Evolutionary conservation across 2,888 invertebrate species (phyloP).

Genomic region (Embidobia sp.): DNA sequence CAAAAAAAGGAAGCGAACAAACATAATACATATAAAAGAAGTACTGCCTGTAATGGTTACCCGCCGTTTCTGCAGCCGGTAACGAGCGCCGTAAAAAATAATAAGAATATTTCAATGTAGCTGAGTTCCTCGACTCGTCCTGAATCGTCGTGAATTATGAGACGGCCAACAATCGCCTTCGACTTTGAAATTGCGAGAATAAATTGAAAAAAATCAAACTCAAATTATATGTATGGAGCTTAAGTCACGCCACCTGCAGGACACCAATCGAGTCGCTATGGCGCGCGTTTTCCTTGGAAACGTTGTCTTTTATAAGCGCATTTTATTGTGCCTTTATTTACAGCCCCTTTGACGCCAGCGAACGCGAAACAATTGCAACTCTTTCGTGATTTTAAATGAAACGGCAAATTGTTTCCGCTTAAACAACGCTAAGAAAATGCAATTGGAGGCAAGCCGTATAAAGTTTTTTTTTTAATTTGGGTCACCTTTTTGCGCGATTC

Average conservation of each 20-base stretch:
- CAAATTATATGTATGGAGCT: constrained; percentile 37
- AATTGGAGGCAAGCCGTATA: too few species aligned
- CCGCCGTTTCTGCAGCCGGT: constrained; percentile 63
- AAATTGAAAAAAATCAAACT: constrained; percentile 47
- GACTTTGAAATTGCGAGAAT: constrained; percentile 62
- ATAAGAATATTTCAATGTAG: constrained; percentile 66
- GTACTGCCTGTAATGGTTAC: constrained; percentile 54
- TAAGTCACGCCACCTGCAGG: constrained; percentile 60
- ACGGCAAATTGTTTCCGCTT: too few species aligned
- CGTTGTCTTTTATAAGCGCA: constrained; percentile 22
- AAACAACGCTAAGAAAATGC: too few species aligned
- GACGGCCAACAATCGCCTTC: constrained; percentile 64
- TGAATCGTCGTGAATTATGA: constrained; percentile 63
- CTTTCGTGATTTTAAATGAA: too few species aligned
- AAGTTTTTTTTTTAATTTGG: too few species aligned
- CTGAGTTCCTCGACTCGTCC: constrained; percentile 52
- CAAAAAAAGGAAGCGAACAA: constrained; percentile 28
- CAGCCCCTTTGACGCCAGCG: constrained; percentile 3
- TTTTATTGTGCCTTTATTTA: constrained; percentile 23
- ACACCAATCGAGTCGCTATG: constrained; percentile 43
- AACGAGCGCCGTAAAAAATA: constrained; percentile 66
- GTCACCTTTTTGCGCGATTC: too few species aligned
- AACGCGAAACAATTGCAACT: too few species aligned
- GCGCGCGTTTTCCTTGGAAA: constrained; percentile 20
- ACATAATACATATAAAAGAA: constrained; percentile 61